Evolutionary conservation across 2,797 vertebrate species (phyloP).

Genomic region (Trematomus bernacchii): DNA sequence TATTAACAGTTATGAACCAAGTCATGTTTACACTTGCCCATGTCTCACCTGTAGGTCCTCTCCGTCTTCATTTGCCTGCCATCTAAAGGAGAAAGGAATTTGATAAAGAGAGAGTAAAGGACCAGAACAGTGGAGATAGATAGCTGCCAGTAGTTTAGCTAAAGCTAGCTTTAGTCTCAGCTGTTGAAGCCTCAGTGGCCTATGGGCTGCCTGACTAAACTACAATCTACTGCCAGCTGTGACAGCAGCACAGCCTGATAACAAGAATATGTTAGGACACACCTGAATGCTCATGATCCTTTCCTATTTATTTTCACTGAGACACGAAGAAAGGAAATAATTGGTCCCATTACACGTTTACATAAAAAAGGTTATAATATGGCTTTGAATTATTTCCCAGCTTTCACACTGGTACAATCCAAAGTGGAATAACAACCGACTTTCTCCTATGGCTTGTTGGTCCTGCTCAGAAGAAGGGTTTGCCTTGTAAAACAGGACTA

Average conservation of each 20-base stretch:
- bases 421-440: too few species aligned
- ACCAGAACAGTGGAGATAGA: neutral
- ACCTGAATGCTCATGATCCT: neutral
- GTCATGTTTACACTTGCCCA: neutral
- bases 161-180: neutral
- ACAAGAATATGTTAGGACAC: slow-evolving; percentile 6
- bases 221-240: slow-evolving; percentile 23
- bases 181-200: slow-evolving; percentile 1
- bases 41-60: slow-evolving; percentile 80
- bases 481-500: too few species aligned
- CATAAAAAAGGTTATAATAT: slow-evolving; percentile 7
- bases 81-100: slow-evolving; percentile 82
- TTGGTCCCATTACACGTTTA: slow-evolving; percentile 7
- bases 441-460: too few species aligned
- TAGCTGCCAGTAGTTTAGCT: neutral
- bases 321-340: slow-evolving; percentile 17
- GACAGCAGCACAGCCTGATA: slow-evolving; percentile 24
- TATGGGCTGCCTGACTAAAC: neutral
- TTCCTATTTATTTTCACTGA: slow-evolving; percentile 1
- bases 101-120: neutral
- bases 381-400: too few species aligned
- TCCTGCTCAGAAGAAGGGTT: too few species aligned
- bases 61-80: slow-evolving; percentile 88
- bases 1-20: neutral
- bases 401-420: too few species aligned